Base-by-base conservation (phyloP, 2,113 vertebrate species). In the Laticauda laticaudata region DNA sequence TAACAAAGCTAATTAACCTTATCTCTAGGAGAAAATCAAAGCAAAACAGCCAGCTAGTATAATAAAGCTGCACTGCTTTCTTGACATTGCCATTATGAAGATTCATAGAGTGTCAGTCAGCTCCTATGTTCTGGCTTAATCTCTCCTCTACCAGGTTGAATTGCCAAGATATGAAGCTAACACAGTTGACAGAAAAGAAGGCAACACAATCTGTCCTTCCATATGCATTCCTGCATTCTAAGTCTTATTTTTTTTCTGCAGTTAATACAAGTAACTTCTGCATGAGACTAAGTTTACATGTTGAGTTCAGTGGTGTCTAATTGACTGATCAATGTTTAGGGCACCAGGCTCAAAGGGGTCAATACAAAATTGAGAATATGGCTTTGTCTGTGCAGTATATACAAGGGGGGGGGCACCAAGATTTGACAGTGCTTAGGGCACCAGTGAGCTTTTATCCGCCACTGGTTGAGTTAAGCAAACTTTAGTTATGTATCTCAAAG, bases 1-100 rank as follows among this genome's bases (percentile, higher is more conserved):
- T 91, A 92, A 94, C 24, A 96, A 95, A 96, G 94, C 88, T 94
- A 95, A 95, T 94, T 95, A 95, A 88, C 55, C 86, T 61, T 57
- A 91, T 93, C 61, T 92, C 93, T 88, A 95, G 94, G 90, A 90
- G 92, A 86, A 91, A 86, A 56, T 15, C 93, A 88, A 94, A 94
- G 88, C 90, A 93, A 2, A 0, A 0, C 24, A 92, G 57, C 51
- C 86, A 55, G 51, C 64, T 90, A 45, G 34, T 93, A 8, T 81
- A 93, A 91, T 0, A 0, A 96, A 94, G 91, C 89, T 43, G 23
- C 3, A 0, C 10, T 45, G 5, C n/a, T 94, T 92, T 85, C 92
- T 64, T 48, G 94, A 89, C 7, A 1, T 43, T 2, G 1, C 18
- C 88, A 92, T 0, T 0, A 90, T 12, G 51, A 24, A 39, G 45